Base-by-base conservation (phyloP, 2,113 vertebrate species). In the Sphaerodactylus townsendi region DNA sequence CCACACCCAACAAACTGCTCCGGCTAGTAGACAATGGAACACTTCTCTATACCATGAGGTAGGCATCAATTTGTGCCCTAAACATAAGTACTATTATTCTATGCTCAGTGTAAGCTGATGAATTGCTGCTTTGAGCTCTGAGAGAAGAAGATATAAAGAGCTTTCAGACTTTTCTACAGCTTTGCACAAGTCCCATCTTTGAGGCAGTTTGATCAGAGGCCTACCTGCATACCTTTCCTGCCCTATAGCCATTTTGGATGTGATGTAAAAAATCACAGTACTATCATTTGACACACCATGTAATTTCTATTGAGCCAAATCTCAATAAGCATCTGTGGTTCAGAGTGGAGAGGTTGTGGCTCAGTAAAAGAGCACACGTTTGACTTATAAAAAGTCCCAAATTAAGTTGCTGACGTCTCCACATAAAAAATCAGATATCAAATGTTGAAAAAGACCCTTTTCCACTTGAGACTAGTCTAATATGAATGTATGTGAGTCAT, bases 11-110 rank as follows among this genome's bases (percentile, higher is more conserved):
- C 96, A 99, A 99, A 89, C 95, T 99, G 14, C 97, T 99, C 90
- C 95, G 98, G 78, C 95, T 99, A 81, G 96, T 98, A 70, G 98
- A 99, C 72, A 99, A 99, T 0, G 98, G 98, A 30, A 99, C 97
- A 0, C 97, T 99, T 8, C 97, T 99, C 30, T 99, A 99, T 92
- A 99, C 99, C 77, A 99, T 99, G 99, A 98, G 99, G 98, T 99
- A 79, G 93, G 95, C 21, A n/a, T 15, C n/a, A 15, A 2, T 11
- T 35, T 75, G 15, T 17, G 33, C 10, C 15, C 2, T 44, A 8
- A 19, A 19, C 15, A 1, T 10, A 10, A 8, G 13, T 5, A 14
- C 2, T n/a, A 9, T 48, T 13, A 0, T 4, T 66, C 50, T 7
- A 10, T 14, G 11, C 41, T 41, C 41, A 23, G n/a, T 7, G 3